These are phyloP conservation scores for Leiothrix lutea DNA, from an alignment of 2,113 vertebrate species.

Conservation along the genomic window DNA sequence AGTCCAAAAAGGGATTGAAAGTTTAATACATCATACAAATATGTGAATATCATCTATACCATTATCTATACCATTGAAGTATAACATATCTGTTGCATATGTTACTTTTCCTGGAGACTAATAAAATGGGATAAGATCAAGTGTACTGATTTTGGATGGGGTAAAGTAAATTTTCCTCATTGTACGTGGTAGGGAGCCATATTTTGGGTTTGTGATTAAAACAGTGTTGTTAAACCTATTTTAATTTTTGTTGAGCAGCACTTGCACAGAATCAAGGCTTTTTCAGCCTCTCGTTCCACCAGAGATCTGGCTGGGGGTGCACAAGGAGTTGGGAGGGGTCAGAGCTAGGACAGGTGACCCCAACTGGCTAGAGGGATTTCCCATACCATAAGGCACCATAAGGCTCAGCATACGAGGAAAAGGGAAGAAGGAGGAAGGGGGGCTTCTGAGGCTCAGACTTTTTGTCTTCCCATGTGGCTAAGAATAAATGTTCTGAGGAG, in stretches of 20 bases:
- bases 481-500: neutral
- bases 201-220: neutral
- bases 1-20: neutral
- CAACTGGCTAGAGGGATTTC: neutral
- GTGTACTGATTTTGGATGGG: neutral
- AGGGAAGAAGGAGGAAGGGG: rapidly evolving
- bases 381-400: too few species aligned
- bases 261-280: neutral
- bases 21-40: neutral
- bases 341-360: neutral
- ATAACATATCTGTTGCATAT: neutral
- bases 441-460: rapidly evolving
- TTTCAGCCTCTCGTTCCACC: neutral
- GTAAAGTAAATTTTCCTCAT: neutral
- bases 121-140: neutral
- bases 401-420: neutral
- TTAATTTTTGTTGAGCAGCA: neutral
- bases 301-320: neutral
- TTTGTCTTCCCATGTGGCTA: neutral
- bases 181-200: rapidly evolving
- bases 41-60: neutral
- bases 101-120: neutral
- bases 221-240: neutral
- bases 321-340: too few species aligned
- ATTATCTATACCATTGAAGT: neutral